These are phyloP conservation scores for Rattus norvegicus DNA, from an alignment of 2,113 vertebrate species.

Conservation along the genomic window GRCr8 NC_086027.1:116008501-116009000, in stretches of 20 bases:
- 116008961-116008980: too few species aligned
- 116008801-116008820: neutral
- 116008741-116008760: too few species aligned
- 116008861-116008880: neutral
- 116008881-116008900: too few species aligned
- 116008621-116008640: neutral
- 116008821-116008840: neutral
- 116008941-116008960: too few species aligned
- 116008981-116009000: too few species aligned
- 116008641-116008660: neutral
- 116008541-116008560: neutral
- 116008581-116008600: neutral
- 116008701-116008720: neutral
- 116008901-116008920: too few species aligned
- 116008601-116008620: neutral
- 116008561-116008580: neutral
- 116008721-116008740: neutral
- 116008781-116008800: neutral
- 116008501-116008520: neutral
- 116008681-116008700: neutral
- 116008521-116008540: constrained; percentile 11
- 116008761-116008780: neutral
- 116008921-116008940: too few species aligned
- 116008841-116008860: fast-evolving
- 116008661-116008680: neutral